These are phyloP conservation scores for Acromyrmex charruanus DNA, from an alignment of 1,140 invertebrate genomes.

Conservation along the genomic window DNA sequence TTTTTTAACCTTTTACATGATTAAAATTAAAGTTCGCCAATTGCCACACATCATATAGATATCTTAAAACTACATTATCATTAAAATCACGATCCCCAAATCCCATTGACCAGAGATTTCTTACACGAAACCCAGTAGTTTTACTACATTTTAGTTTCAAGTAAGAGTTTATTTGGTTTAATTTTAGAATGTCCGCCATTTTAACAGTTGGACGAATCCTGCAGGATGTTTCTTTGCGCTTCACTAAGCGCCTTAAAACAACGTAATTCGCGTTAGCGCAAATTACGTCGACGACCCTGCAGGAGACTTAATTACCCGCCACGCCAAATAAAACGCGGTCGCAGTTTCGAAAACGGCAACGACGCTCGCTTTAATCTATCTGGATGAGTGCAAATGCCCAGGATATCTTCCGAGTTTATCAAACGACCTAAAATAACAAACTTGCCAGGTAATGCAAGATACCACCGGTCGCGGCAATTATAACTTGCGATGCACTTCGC, in stretches of 20 bases:
- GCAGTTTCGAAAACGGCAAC: slow-evolving; percentile 55
- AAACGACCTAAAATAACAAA: slow-evolving; percentile 60
- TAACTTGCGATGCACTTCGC: slow-evolving; percentile 58
- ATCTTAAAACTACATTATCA: slow-evolving; percentile 16
- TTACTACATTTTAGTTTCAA: slow-evolving; percentile 3
- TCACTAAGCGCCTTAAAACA: slow-evolving; percentile 53
- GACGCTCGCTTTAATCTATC: slow-evolving; percentile 54
- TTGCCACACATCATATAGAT: neutral
- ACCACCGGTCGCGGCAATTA: slow-evolving; percentile 55
- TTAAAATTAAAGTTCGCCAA: neutral
- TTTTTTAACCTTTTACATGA: neutral
- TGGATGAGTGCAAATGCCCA: slow-evolving; percentile 56
- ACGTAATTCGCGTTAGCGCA: slow-evolving; percentile 58
- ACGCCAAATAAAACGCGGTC: slow-evolving; percentile 44
- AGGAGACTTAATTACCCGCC: slow-evolving; percentile 51
- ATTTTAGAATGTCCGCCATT: slow-evolving; percentile 41
- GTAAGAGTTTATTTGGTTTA: slow-evolving; percentile 28
- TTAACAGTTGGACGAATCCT: slow-evolving; percentile 41
- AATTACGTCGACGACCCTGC: slow-evolving; percentile 53
- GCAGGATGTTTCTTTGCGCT: slow-evolving; percentile 48
- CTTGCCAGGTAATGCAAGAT: slow-evolving; percentile 54
- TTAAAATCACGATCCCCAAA: slow-evolving; percentile 8
- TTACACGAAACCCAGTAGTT: neutral
- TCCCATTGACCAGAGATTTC: neutral
- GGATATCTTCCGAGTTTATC: slow-evolving; percentile 57